Evolutionary conservation across 2,113 vertebrate species (phyloP).

Genomic region (Alces alces): DNA sequence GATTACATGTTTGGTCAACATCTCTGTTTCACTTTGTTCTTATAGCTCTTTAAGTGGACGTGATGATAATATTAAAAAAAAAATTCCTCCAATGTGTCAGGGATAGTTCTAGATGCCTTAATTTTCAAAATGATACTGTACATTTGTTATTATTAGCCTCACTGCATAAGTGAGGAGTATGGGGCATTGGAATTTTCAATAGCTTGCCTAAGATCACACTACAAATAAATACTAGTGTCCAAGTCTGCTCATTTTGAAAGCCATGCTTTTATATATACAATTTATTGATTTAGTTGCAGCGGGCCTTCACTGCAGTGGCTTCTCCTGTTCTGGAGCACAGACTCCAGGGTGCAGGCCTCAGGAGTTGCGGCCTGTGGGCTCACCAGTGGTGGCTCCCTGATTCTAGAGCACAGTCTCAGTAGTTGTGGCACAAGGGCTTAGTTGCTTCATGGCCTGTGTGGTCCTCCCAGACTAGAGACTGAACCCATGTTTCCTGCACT

Average conservation of each 20-base stretch:
- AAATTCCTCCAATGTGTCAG: background rate
- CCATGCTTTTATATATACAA: background rate
- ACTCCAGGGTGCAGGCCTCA: background rate
- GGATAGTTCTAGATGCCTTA: background rate
- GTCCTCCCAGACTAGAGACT: background rate
- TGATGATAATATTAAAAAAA: background rate
- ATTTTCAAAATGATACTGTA: background rate
- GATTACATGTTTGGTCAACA: background rate
- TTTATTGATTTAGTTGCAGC: background rate
- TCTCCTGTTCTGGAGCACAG: background rate
- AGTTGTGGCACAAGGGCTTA: background rate
- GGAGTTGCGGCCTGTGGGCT: background rate
- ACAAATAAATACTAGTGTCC: background rate
- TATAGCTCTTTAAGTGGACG: background rate
- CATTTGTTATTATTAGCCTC: background rate
- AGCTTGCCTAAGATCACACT: background rate
- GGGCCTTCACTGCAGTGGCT: background rate
- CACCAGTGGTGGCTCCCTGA: rapidly evolving
- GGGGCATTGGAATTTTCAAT: background rate
- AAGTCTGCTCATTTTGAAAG: background rate
- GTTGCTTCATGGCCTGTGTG: background rate
- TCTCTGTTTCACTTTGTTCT: background rate
- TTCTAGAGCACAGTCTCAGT: background rate
- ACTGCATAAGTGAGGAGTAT: background rate
- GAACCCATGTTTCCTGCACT: background rate